Evolutionary conservation across 1,140 invertebrate species (phyloP), one percentile per base, ranked within the genome.

Genomic region (Cylas formicarius): DNA sequence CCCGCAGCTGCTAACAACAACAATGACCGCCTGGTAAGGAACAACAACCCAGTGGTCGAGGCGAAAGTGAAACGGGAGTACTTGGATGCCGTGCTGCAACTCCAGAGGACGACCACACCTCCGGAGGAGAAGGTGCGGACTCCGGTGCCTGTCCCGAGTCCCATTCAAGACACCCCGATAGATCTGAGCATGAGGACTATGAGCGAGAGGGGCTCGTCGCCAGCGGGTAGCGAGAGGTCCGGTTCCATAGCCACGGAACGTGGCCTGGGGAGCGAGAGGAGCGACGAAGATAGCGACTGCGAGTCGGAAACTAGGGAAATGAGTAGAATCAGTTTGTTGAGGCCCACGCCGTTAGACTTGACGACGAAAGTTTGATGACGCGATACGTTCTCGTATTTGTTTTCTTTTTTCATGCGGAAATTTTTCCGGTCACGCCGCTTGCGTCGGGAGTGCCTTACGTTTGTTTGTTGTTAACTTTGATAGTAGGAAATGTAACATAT

Each of bases 121-220:
- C 69, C 67, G 10, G 67, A 70, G 14, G 62, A 63, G 9, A 16
- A 4, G 10, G 64, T 68, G 0, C 56, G 69, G n/a, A 50, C 48
- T 0, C 48, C 68, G 67, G 50, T 52, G 45, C 38, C 53, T 34
- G 44, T 47, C 38, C 27, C 55, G 34, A 60, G 62, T 32, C 40
- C 62, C 13, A 69, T 76, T 27, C 73, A 80, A 66, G 81, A 86
- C 9, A 75, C 82, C 50, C 85, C 84, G 1, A 86, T 88, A 37
- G 84, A 88, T 61, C 67, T 88, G 8, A 84, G 81, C 1, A 75
- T 84, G 53, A 82, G 82, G 62, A 72, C 72, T 2, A 68, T 70
- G 21, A 73, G 73, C 16, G 62, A 73, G 21, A 48, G 72, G 52
- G 67, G 71, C 32, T 68, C 59, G 8, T 52, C 68, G 37, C 70